Percentiles rank a stretch among this genome's conserved stretches.
Conservation (phyloP, 2,113 vertebrate species). For the Cercopithecus mona region DNA sequence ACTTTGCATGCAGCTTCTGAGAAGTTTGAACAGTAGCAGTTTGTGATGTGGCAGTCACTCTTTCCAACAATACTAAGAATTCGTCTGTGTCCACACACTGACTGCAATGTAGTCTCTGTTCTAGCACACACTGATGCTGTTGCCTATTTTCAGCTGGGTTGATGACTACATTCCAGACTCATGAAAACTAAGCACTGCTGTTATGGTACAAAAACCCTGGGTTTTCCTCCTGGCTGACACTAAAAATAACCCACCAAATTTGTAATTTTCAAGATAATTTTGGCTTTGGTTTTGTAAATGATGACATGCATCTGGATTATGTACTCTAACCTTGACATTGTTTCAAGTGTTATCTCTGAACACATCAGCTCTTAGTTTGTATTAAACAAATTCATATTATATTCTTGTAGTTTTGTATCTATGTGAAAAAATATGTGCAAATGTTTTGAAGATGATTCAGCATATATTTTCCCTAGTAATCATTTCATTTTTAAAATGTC, state of each 20-base stretch:
- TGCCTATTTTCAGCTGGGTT: slow-evolving; percentile 74
- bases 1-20: slow-evolving; percentile 69
- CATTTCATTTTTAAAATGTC: neutral
- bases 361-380: neutral
- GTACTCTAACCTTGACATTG: neutral
- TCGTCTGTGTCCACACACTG: slow-evolving; percentile 70
- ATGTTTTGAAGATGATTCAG: neutral
- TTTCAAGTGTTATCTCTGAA: neutral
- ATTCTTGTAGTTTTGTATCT: neutral
- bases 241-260: slow-evolving; percentile 68
- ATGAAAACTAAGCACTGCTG: slow-evolving; percentile 66
- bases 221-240: slow-evolving; percentile 48
- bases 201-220: neutral
- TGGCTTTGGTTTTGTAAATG: slow-evolving; percentile 47
- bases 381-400: neutral
- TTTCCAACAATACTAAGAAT: slow-evolving; percentile 78
- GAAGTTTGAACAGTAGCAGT: slow-evolving; percentile 74
- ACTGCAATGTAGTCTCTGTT: slow-evolving; percentile 59
- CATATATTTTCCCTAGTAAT: neutral
- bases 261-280: slow-evolving; percentile 73
- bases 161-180: slow-evolving; percentile 75
- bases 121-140: neutral
- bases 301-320: neutral
- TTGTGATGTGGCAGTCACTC: slow-evolving; percentile 76
- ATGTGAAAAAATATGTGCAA: neutral